phyloP scores from a whole-genome alignment of 2,888 invertebrate genomes.

The Apamea anceps region DNA sequence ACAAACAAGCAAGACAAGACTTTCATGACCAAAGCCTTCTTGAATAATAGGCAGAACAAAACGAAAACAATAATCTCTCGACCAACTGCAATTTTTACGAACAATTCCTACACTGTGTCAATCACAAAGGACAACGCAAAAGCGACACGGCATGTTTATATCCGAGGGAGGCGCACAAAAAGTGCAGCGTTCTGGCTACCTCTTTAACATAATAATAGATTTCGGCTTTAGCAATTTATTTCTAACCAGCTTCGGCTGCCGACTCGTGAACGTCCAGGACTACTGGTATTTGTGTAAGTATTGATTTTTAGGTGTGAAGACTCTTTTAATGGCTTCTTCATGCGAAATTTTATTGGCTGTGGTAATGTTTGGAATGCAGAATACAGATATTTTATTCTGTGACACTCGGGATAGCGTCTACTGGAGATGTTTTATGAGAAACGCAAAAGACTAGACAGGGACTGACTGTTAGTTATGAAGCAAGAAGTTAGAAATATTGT shows the following conservation, averaged over 20 bases:
- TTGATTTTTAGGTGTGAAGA: slow-evolving; percentile 48
- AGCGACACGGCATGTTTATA: slow-evolving; percentile 84
- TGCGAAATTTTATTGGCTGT: slow-evolving; percentile 24
- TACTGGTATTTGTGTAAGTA: slow-evolving; percentile 43
- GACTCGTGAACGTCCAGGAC: slow-evolving; percentile 59
- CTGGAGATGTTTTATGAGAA: background rate
- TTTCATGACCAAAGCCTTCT: background rate
- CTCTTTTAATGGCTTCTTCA: slow-evolving; percentile 21
- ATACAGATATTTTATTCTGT: slow-evolving; percentile 14
- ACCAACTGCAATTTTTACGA: slow-evolving; percentile 37
- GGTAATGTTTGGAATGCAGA: slow-evolving; percentile 2
- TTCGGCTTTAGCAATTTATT: slow-evolving; percentile 81
- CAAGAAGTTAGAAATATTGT: background rate
- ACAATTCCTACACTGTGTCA: slow-evolving; percentile 60
- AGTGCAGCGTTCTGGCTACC: slow-evolving; percentile 78
- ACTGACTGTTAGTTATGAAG: background rate
- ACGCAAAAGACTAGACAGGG: background rate
- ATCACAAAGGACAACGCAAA: slow-evolving; percentile 70
- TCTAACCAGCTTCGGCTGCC: slow-evolving; percentile 72
- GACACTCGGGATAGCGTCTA: slow-evolving; percentile 5
- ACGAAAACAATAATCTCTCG: background rate
- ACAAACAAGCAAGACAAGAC: background rate
- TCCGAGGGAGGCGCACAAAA: slow-evolving; percentile 78
- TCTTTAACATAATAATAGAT: slow-evolving; percentile 88
- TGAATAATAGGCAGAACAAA: background rate